These are phyloP conservation scores for Herminia tarsipennalis DNA, from an alignment of 2,888 invertebrate genomes.

Conservation along the genomic window DNA sequence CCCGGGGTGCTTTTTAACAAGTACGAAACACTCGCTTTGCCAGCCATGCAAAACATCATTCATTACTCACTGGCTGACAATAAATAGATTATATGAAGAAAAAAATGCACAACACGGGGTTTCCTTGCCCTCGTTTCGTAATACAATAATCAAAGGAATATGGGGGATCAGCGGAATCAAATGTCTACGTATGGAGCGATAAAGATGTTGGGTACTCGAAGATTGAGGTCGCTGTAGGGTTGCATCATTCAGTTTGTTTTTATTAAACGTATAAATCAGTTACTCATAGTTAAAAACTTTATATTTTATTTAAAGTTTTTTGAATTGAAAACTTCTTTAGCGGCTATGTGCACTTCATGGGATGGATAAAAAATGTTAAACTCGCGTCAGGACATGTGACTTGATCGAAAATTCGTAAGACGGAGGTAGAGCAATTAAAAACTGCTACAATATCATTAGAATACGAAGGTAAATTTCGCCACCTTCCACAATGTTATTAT, in stretches of 20 bases:
- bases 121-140: conserved; percentile 73
- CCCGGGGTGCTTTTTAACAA: conserved; percentile 64
- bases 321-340: too few species aligned
- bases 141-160: conserved; percentile 84
- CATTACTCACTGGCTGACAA: conserved; percentile 73
- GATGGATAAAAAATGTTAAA: too few species aligned
- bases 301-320: too few species aligned
- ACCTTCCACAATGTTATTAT: too few species aligned
- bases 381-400: too few species aligned
- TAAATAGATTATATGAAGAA: conserved; percentile 79
- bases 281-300: too few species aligned
- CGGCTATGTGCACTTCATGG: too few species aligned
- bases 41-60: conserved; percentile 78
- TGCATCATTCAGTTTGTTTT: conserved; percentile 35
- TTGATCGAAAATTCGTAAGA: too few species aligned
- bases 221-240: conserved; percentile 60
- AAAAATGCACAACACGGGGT: conserved; percentile 74
- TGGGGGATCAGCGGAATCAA: conserved; percentile 73
- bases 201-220: conserved; percentile 66
- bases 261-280: too few species aligned
- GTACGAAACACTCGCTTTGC: conserved; percentile 66
- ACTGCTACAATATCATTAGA: too few species aligned
- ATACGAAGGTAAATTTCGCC: too few species aligned
- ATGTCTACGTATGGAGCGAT: conserved; percentile 79
- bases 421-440: too few species aligned